phyloP scores from a whole-genome alignment of 2,888 invertebrate genomes.

The Epiblema foenella region DNA sequence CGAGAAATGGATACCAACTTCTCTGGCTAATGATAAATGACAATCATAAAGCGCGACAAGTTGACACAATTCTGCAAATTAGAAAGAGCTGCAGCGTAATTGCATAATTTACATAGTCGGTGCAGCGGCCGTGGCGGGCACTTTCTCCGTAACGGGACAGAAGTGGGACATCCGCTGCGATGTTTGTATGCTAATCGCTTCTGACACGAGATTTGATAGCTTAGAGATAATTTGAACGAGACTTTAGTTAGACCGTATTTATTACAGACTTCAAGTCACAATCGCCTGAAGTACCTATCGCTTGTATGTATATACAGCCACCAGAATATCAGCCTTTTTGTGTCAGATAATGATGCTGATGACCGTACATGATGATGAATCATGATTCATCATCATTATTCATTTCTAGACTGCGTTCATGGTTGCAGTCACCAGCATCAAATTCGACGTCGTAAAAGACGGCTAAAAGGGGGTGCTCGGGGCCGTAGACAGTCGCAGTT shows the following conservation, averaged over 20 bases:
- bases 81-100: conserved; percentile 56
- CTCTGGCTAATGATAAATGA: background rate
- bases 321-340: no score
- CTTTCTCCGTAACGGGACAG: conserved; percentile 81
- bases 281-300: no score
- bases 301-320: no score
- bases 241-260: conserved; percentile 1
- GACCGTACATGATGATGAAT: no score
- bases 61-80: conserved; percentile 31
- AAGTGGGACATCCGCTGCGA: conserved; percentile 70
- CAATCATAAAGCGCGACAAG: conserved; percentile 1
- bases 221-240: conserved; percentile 22
- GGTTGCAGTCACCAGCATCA: no score
- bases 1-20: background rate
- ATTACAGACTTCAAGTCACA: no score
- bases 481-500: no score
- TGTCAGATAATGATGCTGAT: no score
- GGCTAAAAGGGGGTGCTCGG: no score
- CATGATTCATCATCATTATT: no score
- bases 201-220: conserved; percentile 32
- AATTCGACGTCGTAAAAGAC: no score
- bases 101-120: conserved; percentile 82
- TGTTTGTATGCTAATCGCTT: conserved; percentile 35
- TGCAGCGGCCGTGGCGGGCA: conserved; percentile 60
- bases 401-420: no score